Evolutionary conservation across 2,797 vertebrate genomes (phyloP).

Genomic region (Lagocephalus sceleratus): DNA sequence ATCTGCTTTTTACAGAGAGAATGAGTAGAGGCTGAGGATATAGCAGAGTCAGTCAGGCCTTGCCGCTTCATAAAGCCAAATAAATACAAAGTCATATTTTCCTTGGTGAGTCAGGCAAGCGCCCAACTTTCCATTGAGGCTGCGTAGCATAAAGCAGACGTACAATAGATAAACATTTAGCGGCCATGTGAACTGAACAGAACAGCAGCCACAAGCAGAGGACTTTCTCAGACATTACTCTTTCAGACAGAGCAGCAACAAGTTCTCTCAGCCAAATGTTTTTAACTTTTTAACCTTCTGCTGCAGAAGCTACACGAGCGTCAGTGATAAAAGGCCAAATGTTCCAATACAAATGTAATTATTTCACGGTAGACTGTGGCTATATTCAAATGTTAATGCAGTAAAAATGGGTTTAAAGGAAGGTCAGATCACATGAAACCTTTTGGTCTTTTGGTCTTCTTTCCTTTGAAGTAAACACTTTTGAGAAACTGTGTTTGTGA

Average conservation of each 20-base stretch:
- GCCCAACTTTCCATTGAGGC: slow-evolving; percentile 66
- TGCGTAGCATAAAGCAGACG: slow-evolving; percentile 49
- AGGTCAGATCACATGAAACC: no score
- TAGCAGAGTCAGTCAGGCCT: slow-evolving; percentile 34
- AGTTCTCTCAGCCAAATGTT: slow-evolving; percentile 27
- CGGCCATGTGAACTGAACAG: slow-evolving; percentile 61
- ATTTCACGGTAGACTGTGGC: no score
- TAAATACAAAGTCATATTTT: slow-evolving; percentile 66
- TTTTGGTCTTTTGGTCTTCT: background rate
- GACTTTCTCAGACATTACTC: slow-evolving; percentile 55
- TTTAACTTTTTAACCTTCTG: slow-evolving; percentile 9
- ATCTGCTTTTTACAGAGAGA: slow-evolving; percentile 29
- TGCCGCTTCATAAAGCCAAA: slow-evolving; percentile 54
- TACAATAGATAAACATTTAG: slow-evolving; percentile 60
- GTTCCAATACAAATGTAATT: background rate
- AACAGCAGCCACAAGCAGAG: slow-evolving; percentile 37
- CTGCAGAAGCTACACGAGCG: background rate
- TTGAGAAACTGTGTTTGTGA: background rate
- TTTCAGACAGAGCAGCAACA: slow-evolving; percentile 35
- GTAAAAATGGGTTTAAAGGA: no score
- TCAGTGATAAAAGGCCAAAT: background rate
- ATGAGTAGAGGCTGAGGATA: slow-evolving; percentile 31
- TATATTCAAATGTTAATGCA: no score
- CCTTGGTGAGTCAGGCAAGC: slow-evolving; percentile 59
- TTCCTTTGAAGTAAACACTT: background rate